phyloP scores from a whole-genome alignment of 2,113 vertebrate species.

The Pionites leucogaster region DNA sequence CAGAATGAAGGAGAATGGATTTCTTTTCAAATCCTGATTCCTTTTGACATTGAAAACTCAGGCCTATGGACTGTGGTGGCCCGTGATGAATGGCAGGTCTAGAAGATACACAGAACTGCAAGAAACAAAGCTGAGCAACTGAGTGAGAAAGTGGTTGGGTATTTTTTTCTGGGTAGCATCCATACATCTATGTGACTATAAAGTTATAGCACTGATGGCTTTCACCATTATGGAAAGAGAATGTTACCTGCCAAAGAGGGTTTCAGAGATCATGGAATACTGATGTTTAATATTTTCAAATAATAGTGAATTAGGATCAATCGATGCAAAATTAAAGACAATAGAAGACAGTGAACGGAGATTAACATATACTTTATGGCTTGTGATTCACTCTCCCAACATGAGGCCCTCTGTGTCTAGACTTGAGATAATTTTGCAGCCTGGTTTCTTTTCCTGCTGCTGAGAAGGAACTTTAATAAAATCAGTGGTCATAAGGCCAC shows the following conservation, averaged over 20 bases:
- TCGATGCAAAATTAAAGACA: neutral
- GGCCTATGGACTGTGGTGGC: neutral
- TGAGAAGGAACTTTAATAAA: neutral
- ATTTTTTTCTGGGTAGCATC: neutral
- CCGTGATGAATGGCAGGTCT: neutral
- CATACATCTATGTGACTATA: neutral
- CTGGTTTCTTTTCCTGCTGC: neutral
- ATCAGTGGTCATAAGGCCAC: neutral
- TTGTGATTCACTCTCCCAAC: neutral
- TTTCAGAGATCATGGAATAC: neutral
- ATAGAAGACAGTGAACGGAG: neutral
- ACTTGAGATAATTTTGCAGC: neutral
- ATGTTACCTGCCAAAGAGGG: neutral
- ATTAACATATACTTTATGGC: neutral
- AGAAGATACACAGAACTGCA: neutral
- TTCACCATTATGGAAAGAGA: neutral
- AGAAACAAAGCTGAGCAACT: neutral
- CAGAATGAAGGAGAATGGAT: neutral
- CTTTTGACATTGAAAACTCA: neutral
- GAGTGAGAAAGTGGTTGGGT: neutral
- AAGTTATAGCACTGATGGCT: neutral
- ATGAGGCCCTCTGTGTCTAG: neutral
- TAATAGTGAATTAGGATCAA: neutral
- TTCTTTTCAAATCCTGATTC: neutral
- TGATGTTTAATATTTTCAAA: neutral